Percentiles rank a stretch among this genome's conserved stretches.
Evolutionary conservation across 2,797 vertebrate genomes (phyloP).

Genomic region (Pangasius larnaudii): DNA sequence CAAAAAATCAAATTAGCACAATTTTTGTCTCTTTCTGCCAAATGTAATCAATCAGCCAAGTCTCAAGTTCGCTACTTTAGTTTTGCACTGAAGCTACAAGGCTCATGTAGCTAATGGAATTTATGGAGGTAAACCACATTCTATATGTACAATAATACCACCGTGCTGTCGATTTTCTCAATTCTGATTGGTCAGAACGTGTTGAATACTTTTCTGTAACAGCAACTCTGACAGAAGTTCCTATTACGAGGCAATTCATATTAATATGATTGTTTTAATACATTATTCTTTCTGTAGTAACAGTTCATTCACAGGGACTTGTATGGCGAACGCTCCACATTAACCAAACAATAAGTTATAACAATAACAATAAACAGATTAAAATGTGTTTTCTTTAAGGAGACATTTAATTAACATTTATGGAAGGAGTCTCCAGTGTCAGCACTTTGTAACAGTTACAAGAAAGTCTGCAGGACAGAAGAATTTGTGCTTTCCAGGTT

Average conservation of each 20-base stretch:
- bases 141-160: neutral
- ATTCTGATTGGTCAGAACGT: neutral
- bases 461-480: neutral
- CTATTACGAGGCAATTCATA: neutral
- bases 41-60: neutral
- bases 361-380: neutral
- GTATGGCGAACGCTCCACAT: neutral
- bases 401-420: neutral
- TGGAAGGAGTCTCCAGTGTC: too few species aligned
- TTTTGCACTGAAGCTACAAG: neutral
- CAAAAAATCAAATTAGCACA: neutral
- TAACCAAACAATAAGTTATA: neutral
- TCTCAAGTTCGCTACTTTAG: neutral
- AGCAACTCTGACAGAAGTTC: neutral
- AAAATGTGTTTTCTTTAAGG: neutral
- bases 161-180: neutral
- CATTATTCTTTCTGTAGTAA: neutral
- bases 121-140: neutral
- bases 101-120: neutral
- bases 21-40: constrained; percentile 3
- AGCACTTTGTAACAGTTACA: neutral
- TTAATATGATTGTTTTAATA: neutral
- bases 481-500: neutral
- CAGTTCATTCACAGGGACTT: neutral
- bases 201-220: neutral